A percentile compares a stretch with the other conserved stretches of the same genome.
These are phyloP conservation scores for Xenops minutus DNA, from an alignment of 2,797 vertebrate genomes.

Conservation along the genomic window DNA sequence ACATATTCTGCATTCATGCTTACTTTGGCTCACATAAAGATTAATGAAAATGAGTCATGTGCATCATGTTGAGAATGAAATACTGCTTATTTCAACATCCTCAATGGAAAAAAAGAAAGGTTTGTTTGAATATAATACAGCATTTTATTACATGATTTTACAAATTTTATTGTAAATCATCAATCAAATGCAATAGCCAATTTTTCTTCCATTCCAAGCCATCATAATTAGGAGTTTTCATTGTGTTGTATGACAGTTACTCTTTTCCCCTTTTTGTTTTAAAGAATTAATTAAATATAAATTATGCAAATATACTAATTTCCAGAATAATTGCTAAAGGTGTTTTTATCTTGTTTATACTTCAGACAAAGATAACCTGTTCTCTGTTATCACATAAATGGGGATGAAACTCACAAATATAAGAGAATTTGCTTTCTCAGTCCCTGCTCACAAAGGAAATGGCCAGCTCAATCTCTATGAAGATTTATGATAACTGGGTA, in stretches of 20 bases:
- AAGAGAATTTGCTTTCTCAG: constrained; percentile 43
- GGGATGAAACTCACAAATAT: constrained; percentile 27
- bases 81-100: neutral
- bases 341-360: neutral
- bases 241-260: constrained; percentile 15
- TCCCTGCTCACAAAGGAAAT: constrained; percentile 43
- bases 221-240: neutral
- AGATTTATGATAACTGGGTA: constrained; percentile 27
- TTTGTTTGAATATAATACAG: constrained; percentile 44
- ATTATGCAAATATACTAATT: neutral
- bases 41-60: neutral
- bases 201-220: constrained; percentile 40
- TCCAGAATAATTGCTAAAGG: constrained; percentile 8
- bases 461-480: constrained; percentile 55
- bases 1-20: neutral
- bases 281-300: constrained; percentile 33
- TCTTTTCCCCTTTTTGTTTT: neutral
- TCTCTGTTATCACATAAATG: constrained; percentile 11
- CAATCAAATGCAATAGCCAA: constrained; percentile 38
- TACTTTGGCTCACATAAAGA: neutral
- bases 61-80: neutral
- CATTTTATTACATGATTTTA: constrained; percentile 56
- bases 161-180: constrained; percentile 63
- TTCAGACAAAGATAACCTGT: constrained; percentile 6
- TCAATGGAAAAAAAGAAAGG: constrained; percentile 16